A percentile compares a stretch with the other conserved stretches of the same genome.
These are phyloP conservation scores for Idaea straminata DNA, from an alignment of 2,888 invertebrate species.

Conservation along the genomic window DNA sequence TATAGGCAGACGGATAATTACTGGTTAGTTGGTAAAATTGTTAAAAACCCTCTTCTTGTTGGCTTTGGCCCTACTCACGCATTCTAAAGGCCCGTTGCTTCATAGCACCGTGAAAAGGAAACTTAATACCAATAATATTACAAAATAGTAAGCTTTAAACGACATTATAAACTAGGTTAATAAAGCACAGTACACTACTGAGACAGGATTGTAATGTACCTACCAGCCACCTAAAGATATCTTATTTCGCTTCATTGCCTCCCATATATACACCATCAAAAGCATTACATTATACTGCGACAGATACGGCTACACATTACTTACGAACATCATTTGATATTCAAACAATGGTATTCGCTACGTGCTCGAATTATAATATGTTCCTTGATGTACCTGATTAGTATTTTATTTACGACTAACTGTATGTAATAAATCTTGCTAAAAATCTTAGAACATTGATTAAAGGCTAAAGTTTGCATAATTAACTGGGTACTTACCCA, in stretches of 20 bases:
- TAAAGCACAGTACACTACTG: no score
- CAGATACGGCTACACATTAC: background rate
- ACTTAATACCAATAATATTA: no score
- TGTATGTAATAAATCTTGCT: conserved; percentile 19
- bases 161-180: no score
- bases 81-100: no score
- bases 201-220: conserved; percentile 5
- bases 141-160: no score
- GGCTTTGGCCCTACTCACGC: no score
- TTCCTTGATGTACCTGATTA: conserved; percentile 12
- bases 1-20: no score
- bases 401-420: conserved; percentile 16
- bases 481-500: background rate
- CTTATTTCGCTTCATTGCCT: conserved; percentile 1
- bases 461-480: background rate
- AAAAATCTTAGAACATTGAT: conserved; percentile 11
- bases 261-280: background rate
- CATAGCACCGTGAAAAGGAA: no score
- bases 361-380: conserved; percentile 2
- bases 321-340: conserved; percentile 4
- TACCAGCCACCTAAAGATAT: conserved; percentile 2
- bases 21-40: no score
- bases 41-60: no score
- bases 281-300: background rate
- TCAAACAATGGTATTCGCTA: conserved; percentile 7